A percentile compares a stretch with the other conserved stretches of the same genome.
These are phyloP conservation scores for Lithophane ornitopus DNA, from an alignment of 2,888 invertebrate genomes.

Conservation along the genomic window DNA sequence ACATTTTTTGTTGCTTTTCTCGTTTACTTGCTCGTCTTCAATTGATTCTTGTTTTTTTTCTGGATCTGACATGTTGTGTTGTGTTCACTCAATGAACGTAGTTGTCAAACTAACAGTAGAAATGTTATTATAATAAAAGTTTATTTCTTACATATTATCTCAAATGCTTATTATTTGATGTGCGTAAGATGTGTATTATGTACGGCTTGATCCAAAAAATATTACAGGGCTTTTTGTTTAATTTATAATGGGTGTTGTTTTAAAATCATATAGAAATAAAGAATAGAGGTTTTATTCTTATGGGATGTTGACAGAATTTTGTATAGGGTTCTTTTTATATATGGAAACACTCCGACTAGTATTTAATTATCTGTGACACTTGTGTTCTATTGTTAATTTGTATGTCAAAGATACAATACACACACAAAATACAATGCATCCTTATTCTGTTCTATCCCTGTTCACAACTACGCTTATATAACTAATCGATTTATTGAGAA, in stretches of 20 bases:
- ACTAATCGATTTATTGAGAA: not conserved
- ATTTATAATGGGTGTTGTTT: conserved; percentile 52
- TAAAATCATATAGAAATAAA: not conserved
- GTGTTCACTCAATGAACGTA: conserved; percentile 60
- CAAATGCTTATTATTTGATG: conserved; percentile 68
- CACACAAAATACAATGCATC: not conserved
- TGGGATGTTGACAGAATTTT: not conserved
- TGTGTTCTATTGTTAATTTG: no score
- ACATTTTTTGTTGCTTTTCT: conserved; percentile 65
- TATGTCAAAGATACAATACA: no score
- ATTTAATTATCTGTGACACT: no score
- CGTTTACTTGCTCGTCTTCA: conserved; percentile 79
- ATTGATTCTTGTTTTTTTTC: conserved; percentile 65
- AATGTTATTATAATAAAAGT: conserved; percentile 50
- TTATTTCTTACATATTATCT: conserved; percentile 55
- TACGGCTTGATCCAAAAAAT: conserved; percentile 54
- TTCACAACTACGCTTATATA: not conserved
- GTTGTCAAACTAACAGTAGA: conserved; percentile 66
- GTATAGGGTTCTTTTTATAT: not conserved
- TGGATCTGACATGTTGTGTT: conserved; percentile 73
- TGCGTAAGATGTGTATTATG: conserved; percentile 29
- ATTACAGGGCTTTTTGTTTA: not conserved
- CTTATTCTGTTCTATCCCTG: not conserved
- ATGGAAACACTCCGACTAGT: not conserved
- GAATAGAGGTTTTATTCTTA: conserved; percentile 30